These are phyloP conservation scores for Cathartes aura DNA, from an alignment of 2,113 vertebrate species.

Conservation along the genomic window DNA sequence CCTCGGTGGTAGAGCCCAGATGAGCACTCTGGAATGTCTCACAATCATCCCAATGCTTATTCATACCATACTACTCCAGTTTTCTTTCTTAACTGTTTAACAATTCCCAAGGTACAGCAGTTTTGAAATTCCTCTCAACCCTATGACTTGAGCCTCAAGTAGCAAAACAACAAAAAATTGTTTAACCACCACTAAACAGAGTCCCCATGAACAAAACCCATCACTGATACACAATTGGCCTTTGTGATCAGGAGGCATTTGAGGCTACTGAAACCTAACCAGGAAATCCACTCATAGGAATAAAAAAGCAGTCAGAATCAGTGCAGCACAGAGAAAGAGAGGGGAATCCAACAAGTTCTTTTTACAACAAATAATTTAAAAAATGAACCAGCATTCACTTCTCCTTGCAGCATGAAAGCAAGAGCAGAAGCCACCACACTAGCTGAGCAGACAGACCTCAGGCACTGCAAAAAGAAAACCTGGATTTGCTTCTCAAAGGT, in stretches of 20 bases:
- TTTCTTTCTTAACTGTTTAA: not conserved
- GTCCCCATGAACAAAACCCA: not conserved
- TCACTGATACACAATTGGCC: not conserved
- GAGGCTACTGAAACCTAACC: not conserved
- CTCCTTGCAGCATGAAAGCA: not conserved
- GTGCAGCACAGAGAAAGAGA: not conserved
- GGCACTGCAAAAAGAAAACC: not conserved
- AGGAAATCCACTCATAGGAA: not conserved
- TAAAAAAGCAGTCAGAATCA: not conserved
- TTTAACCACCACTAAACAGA: not conserved
- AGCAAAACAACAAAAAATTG: not conserved
- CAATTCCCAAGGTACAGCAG: not conserved
- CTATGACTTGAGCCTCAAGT: not conserved
- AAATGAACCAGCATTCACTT: not conserved
- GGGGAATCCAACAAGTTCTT: not conserved
- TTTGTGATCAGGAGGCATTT: not conserved
- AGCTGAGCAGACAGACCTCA: not conserved
- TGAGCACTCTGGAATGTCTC: not conserved
- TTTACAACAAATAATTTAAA: not conserved
- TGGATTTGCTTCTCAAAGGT: not conserved
- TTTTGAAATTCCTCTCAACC: not conserved
- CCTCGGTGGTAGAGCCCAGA: not conserved
- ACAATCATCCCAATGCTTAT: not conserved
- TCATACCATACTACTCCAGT: not conserved
- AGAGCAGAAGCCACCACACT: not conserved